Conservation (phyloP, 2,888 invertebrate genomes). For the Hyposoter didymator region DNA sequence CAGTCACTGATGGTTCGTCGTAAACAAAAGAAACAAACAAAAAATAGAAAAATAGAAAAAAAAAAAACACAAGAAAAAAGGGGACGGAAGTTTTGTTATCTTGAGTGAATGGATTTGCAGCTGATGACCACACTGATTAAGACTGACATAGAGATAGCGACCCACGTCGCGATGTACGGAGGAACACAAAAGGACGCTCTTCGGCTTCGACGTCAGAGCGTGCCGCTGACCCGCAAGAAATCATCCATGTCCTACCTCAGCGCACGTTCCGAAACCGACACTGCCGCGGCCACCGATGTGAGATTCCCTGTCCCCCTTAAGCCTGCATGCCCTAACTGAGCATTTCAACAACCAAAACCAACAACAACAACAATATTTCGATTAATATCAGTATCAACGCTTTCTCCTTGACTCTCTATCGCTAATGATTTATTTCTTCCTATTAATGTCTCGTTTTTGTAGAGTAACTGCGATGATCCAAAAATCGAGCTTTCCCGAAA, state of each 20-base stretch:
- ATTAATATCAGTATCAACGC: not conserved
- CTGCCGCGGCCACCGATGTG: conserved; percentile 82
- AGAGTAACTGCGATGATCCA: not conserved
- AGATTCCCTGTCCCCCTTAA: conserved; percentile 75
- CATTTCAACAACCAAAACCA: conserved; percentile 13
- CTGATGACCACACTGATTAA: conserved; percentile 91
- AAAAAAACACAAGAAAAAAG: not conserved
- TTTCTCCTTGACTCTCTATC: conserved; percentile 23
- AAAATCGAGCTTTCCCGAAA: not conserved
- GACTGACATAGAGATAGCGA: conserved; percentile 89
- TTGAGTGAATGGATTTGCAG: conserved; percentile 84
- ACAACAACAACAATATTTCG: not conserved
- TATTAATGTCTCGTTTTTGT: not conserved
- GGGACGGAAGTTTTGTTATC: conserved; percentile 28
- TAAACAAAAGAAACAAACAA: not conserved
- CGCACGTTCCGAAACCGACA: conserved; percentile 83
- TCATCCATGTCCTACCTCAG: conserved; percentile 83
- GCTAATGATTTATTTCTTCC: conserved; percentile 29
- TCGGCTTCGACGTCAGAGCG: conserved; percentile 82
- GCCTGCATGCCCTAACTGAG: conserved; percentile 73
- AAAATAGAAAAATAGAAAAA: not conserved
- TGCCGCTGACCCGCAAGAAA: conserved; percentile 83
- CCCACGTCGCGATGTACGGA: conserved; percentile 84
- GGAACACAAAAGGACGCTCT: conserved; percentile 82
- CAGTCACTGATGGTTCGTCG: not conserved